Evolutionary conservation across 2,113 vertebrate genomes (phyloP), one percentile per base, ranked within the genome.

Genomic region (human (Homo sapiens)): DNA sequence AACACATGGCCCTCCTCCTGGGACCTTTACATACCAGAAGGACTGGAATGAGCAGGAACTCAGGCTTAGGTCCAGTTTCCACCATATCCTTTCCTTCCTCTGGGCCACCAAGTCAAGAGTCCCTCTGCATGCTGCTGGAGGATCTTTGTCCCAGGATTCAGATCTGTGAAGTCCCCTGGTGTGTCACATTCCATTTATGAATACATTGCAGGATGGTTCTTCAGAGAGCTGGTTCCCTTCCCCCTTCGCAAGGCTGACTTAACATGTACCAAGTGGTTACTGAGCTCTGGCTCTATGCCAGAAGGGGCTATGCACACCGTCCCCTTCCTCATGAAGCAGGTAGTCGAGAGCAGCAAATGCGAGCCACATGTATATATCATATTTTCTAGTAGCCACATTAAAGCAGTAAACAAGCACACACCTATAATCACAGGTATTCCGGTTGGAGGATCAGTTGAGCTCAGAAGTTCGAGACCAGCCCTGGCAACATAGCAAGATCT

Each of bases 231-330:
- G 40, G 7, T 16, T 48, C 8, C 75, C 68, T 64, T 27, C 55
- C 30, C 55, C 16, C 6, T 16, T 30, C 17, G 13, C 52, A 11
- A 87, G 52, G 27, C 25, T 25, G 38, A 43, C 2, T 8, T 10
- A 18, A 0, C 68, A 20, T 5, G 8, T 48, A 17, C 22, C 45
- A 35, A 22, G 0, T 25, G 38, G 38, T 20, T n/a, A 16, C 9
- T 64, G 45, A 80, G 16, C 32, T 3, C 50, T 11, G 5, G 50
- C 10, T 78, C 13, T 32, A 0, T 25, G 35, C 61, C 35, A 30
- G 6, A 48, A 23, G 81, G 13, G n/a, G 16, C 6, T 22, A 22
- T 23, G 22, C 32, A 59, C 3, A 10, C 0, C 2, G 13, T 48
- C 35, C 52, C 35, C 32, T 0, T 40, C 59, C 64, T 64, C 35